A percentile compares a stretch with the other conserved stretches of the same genome.
Conservation (phyloP, 2,113 vertebrate genomes). For the Echinops telfairi region DNA sequence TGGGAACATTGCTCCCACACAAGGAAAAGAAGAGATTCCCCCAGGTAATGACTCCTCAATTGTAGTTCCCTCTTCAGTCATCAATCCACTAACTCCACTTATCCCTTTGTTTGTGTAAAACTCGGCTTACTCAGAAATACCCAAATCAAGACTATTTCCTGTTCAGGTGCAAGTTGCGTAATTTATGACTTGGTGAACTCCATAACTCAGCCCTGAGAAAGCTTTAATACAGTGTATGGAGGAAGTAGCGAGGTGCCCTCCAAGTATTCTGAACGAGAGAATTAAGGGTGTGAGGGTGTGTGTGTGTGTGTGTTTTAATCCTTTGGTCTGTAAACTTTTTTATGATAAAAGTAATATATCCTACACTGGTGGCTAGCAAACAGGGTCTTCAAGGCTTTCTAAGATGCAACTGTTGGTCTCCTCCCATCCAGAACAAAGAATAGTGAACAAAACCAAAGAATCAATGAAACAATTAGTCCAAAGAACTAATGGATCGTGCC, state of each 20-base stretch:
- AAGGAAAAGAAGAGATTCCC: neutral
- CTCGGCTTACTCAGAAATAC: slow-evolving; percentile 38
- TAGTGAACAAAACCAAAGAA: too few relatives aligned
- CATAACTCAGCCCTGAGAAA: neutral
- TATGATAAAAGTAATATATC: too few relatives aligned
- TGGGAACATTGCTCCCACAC: neutral
- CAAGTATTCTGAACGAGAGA: neutral
- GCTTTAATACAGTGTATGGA: neutral
- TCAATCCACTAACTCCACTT: neutral
- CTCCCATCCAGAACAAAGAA: too few relatives aligned
- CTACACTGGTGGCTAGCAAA: too few relatives aligned
- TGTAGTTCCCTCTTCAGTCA: neutral
- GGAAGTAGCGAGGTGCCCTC: neutral
- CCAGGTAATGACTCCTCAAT: neutral
- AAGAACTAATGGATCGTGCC: too few relatives aligned
- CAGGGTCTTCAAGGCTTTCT: too few relatives aligned
- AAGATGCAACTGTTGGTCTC: too few relatives aligned
- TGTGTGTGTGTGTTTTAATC: too few relatives aligned
- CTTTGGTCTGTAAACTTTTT: too few relatives aligned
- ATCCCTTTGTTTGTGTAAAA: slow-evolving; percentile 9
- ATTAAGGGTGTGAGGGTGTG: neutral
- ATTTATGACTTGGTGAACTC: neutral
- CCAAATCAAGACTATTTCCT: neutral
- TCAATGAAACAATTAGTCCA: too few relatives aligned
- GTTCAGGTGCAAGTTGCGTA: neutral